These are phyloP conservation scores for Rhombomys opimus DNA, from an alignment of 2,113 vertebrate genomes.

Conservation along the genomic window DNA sequence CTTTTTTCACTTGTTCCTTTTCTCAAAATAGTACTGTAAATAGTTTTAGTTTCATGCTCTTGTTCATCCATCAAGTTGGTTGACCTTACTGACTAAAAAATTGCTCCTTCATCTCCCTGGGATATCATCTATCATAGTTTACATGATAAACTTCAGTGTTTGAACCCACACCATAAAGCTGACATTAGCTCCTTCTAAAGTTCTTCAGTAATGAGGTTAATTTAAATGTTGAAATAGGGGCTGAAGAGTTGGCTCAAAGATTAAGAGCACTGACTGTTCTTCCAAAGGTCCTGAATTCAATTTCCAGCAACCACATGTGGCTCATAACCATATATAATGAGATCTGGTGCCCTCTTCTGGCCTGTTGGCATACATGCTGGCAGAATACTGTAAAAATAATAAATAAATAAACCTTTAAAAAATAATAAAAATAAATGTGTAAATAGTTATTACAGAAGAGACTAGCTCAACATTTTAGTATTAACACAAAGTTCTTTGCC, in stretches of 20 bases:
- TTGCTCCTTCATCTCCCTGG: slow-evolving; percentile 38
- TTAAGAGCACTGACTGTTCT: too few relatives aligned
- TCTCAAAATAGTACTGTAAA: slow-evolving; percentile 68
- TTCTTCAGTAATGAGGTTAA: slow-evolving; percentile 20
- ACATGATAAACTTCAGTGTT: slow-evolving; percentile 37
- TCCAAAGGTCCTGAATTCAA: too few relatives aligned
- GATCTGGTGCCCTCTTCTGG: too few relatives aligned
- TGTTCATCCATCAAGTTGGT: slow-evolving; percentile 64
- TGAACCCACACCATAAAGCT: slow-evolving; percentile 41
- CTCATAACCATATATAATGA: too few relatives aligned
- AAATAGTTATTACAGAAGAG: slow-evolving; percentile 42
- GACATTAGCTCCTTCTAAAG: slow-evolving; percentile 35
- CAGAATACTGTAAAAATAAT: too few relatives aligned
- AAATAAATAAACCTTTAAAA: too few relatives aligned
- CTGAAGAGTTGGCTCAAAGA: too few relatives aligned
- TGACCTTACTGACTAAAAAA: slow-evolving; percentile 76
- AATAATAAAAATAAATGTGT: too few relatives aligned
- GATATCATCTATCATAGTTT: slow-evolving; percentile 55
- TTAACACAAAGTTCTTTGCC: slow-evolving; percentile 11
- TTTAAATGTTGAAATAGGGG: not conserved
- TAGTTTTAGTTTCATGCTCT: slow-evolving; percentile 67
- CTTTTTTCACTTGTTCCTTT: slow-evolving; percentile 61
- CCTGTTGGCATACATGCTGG: too few relatives aligned
- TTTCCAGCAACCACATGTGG: too few relatives aligned
- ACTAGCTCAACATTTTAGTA: not conserved